Base-by-base conservation (phyloP, 2,797 vertebrate genomes). In the Chelmon rostratus region DNA sequence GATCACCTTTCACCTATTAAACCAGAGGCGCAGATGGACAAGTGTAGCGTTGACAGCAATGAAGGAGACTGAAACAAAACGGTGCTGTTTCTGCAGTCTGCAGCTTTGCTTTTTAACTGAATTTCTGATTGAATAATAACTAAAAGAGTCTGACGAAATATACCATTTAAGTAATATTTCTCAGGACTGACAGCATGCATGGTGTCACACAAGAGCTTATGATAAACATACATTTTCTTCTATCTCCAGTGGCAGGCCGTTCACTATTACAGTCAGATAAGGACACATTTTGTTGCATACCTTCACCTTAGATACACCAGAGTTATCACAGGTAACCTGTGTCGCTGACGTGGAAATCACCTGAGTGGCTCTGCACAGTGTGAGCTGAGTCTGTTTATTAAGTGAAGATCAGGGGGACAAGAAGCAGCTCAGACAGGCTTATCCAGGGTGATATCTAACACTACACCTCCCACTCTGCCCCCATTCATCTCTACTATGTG, bases 1-100 rank as follows among this genome's bases (percentile, higher is more conserved):
- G 23, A 42, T 92, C 84, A 93, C 92, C 93, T 89, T 93, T 95
- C 88, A 93, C 93, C 91, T 8, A 91, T 72, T 88, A 80, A 90
- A 62, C 25, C 1, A 68, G 33, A 50, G 11, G 12, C 8, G 18
- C 35, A 65, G 23, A 33, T 2, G 10, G 33, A 73, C 19, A 21
- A 31, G 31, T 0, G 12, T 33, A n/a, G n/a, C n/a, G 63, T 62
- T 37, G 40, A 69, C 37, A 46, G 25, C 8, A 11, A 18, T 3
- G 6, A 33, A 46, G 5, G 31, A 62, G 54, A 40, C 0, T 6
- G 1, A 47, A 25, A 56, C 38, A 1, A 62, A 65, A 42, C 3
- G 0, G 9, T 2, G 8, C 2, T 28, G n/a, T 53, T 53, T 25
- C 8, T 47, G 18, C 13, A 46, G 37, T n/a, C 47, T 18, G 18